These are phyloP conservation scores for Agrilus mali DNA, from an alignment of 2,888 invertebrate genomes.

Conservation along the genomic window DNA sequence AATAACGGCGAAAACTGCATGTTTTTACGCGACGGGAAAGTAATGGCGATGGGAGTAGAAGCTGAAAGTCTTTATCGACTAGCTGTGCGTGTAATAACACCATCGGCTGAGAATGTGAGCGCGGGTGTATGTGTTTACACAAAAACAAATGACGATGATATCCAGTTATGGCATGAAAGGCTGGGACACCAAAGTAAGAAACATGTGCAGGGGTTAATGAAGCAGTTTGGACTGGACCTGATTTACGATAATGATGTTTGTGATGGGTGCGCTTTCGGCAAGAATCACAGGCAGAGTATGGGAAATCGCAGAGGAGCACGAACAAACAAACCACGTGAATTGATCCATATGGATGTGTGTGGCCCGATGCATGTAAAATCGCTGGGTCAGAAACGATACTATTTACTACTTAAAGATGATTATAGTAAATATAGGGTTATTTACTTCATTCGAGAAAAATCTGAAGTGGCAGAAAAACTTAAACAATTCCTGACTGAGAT, in stretches of 20 bases:
- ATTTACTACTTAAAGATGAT: slow-evolving; percentile 8
- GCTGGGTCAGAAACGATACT: slow-evolving; percentile 5
- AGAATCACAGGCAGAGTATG: slow-evolving; percentile 13
- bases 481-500: slow-evolving; percentile 6
- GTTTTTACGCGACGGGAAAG: slow-evolving; percentile 2
- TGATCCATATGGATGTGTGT: no score
- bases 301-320: slow-evolving; percentile 1
- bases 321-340: slow-evolving; percentile 3
- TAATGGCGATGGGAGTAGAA: slow-evolving; percentile 6
- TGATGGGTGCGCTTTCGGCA: slow-evolving; percentile 14
- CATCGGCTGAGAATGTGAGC: no score
- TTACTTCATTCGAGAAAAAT: slow-evolving; percentile 10
- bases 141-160: background rate
- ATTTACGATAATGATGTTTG: slow-evolving; percentile 7
- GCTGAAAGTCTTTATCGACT: slow-evolving; percentile 1
- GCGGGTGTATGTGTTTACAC: no score
- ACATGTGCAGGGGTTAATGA: slow-evolving; percentile 8
- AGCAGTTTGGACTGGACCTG: slow-evolving; percentile 8
- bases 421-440: background rate
- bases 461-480: slow-evolving; percentile 5
- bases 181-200: slow-evolving; percentile 13
- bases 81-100: no score
- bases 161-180: slow-evolving; percentile 12
- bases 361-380: slow-evolving; percentile 5
- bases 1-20: slow-evolving; percentile 4